Evolutionary conservation across 2,113 vertebrate species (phyloP).

Genomic region (Seriola aureovittata): DNA sequence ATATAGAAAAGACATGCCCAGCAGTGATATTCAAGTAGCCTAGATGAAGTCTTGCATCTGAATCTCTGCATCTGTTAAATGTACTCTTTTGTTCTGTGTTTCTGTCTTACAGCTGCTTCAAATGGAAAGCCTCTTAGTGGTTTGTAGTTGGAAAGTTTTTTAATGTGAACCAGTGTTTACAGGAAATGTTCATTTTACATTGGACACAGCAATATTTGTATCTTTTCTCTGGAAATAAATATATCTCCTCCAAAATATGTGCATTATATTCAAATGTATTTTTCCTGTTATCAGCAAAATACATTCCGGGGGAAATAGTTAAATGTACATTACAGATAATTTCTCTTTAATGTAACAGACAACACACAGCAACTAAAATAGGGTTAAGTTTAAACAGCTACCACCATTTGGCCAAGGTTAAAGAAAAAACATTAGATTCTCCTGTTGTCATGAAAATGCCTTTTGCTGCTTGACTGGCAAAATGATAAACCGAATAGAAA

Average conservation of each 20-base stretch:
- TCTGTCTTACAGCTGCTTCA: no score
- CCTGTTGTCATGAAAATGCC: neutral
- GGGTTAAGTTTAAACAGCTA: neutral
- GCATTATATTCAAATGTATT: no score
- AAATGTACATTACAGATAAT: no score
- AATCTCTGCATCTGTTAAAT: neutral
- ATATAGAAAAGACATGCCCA: neutral
- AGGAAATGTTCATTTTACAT: no score
- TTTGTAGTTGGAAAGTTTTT: neutral
- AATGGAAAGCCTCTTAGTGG: neutral
- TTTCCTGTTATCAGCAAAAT: no score
- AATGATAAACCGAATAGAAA: neutral
- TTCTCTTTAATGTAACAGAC: no score
- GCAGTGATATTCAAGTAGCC: neutral
- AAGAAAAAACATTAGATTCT: neutral
- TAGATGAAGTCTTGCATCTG: neutral
- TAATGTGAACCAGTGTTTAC: neutral
- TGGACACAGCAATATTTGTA: no score
- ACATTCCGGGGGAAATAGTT: no score
- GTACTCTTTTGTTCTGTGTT: no score
- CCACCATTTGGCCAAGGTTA: neutral
- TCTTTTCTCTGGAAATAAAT: no score
- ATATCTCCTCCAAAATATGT: no score
- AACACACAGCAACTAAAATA: no score
- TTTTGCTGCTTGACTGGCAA: neutral